Evolutionary conservation across 2,888 invertebrate genomes (phyloP).

Genomic region (Polietes domitor): DNA sequence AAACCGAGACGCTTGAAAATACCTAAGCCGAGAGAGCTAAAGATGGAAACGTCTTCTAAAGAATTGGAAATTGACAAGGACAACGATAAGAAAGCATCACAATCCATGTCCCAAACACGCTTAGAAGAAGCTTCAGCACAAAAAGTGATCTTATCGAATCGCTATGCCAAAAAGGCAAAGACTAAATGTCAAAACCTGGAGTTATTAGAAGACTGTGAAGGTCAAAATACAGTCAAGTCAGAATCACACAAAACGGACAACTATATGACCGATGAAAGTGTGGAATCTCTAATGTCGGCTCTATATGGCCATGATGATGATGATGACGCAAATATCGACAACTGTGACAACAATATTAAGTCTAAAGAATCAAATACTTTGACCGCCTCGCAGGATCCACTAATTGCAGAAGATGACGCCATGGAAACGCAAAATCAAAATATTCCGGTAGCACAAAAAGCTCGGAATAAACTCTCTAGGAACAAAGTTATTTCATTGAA

Average conservation of each 20-base stretch:
- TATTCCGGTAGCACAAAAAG: neutral
- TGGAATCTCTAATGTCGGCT: constrained; percentile 37
- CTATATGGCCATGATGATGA: constrained; percentile 5
- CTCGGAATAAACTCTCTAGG: neutral
- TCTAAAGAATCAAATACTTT: constrained; percentile 5
- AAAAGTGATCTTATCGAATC: constrained; percentile 45
- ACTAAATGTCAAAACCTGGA: constrained; percentile 15
- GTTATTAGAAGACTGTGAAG: neutral
- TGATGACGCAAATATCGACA: neutral
- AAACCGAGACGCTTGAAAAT: constrained; percentile 46
- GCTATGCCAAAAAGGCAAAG: constrained; percentile 46
- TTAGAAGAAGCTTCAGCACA: constrained; percentile 22
- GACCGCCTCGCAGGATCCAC: constrained; percentile 2
- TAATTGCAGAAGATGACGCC: neutral
- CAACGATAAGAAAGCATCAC: neutral
- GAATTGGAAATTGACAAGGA: constrained; percentile 14
- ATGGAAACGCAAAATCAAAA: neutral
- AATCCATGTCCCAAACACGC: neutral
- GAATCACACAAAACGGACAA: neutral
- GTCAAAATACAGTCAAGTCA: neutral
- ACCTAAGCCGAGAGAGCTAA: constrained; percentile 28
- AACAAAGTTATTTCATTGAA: neutral
- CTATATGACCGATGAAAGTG: neutral
- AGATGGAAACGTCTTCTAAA: neutral
- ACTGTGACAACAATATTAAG: constrained; percentile 22